These are phyloP conservation scores for Tetrapedia diversipes DNA, from an alignment of 2,888 invertebrate species.

Conservation along the genomic window DNA sequence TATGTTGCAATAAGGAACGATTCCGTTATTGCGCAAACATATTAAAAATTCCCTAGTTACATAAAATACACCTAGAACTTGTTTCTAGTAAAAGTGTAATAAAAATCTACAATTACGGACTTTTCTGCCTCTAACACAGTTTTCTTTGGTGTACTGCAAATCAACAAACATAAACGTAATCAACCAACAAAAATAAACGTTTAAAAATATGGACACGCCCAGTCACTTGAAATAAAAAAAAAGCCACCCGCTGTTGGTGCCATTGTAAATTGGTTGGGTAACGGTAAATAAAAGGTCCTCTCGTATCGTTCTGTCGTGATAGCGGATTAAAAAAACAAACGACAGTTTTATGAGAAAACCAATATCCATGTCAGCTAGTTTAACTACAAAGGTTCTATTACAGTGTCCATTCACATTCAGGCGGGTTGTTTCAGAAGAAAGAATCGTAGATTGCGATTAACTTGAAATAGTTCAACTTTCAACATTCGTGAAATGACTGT, in stretches of 20 bases:
- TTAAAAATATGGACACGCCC: background rate
- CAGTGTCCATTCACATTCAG: background rate
- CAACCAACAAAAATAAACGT: background rate
- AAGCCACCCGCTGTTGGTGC: background rate
- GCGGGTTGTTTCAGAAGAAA: background rate
- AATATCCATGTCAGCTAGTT: background rate
- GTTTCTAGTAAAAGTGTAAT: background rate
- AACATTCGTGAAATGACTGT: background rate
- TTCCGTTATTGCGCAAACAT: no score
- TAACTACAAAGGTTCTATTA: background rate
- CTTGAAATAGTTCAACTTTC: background rate
- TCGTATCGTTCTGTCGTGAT: background rate
- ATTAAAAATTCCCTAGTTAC: no score
- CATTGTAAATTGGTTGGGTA: background rate
- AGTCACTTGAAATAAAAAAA: background rate
- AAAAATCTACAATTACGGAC: background rate
- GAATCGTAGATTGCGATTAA: background rate
- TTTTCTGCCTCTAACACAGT: no score
- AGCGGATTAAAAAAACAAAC: background rate
- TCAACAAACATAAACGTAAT: background rate
- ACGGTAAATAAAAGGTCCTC: slow-evolving; percentile 1
- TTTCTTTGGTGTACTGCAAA: no score
- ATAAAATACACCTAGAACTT: background rate
- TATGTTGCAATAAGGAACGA: background rate
- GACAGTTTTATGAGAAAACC: slow-evolving; percentile 13